Evolutionary conservation across 1,140 invertebrate species (phyloP).

Genomic region (Sycobia sp.): DNA sequence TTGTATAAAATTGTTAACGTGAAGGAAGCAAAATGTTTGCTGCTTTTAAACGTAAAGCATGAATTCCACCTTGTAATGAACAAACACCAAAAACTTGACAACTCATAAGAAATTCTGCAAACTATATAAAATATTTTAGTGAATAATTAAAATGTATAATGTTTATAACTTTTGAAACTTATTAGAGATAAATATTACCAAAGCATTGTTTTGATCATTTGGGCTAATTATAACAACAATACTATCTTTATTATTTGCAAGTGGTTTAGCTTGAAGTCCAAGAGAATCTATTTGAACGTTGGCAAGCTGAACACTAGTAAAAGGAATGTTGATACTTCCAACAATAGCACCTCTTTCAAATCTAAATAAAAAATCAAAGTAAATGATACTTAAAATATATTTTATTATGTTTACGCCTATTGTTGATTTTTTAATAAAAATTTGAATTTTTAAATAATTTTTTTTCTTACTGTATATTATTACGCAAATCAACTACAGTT

Average conservation of each 20-base stretch:
- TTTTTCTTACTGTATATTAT: conserved; percentile 69
- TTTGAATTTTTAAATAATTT: neutral
- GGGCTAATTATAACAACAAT: conserved; percentile 80
- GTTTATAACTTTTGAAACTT: too few species aligned
- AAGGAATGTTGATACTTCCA: conserved; percentile 86
- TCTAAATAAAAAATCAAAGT: conserved; percentile 58
- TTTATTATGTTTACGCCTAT: too few species aligned
- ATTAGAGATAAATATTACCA: too few species aligned
- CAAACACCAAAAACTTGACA: conserved; percentile 72
- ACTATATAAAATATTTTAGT: conserved; percentile 61
- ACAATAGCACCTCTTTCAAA: conserved; percentile 76
- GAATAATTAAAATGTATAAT: too few species aligned
- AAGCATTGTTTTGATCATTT: conserved; percentile 74
- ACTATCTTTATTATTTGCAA: conserved; percentile 67
- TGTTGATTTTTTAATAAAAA: too few species aligned
- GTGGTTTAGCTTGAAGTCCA: conserved; percentile 66
- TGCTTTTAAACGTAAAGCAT: conserved; percentile 67
- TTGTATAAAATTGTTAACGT: conserved; percentile 34
- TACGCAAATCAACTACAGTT: conserved; percentile 78
- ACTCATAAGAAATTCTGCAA: conserved; percentile 73
- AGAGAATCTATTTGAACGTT: conserved; percentile 68
- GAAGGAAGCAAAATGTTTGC: conserved; percentile 65
- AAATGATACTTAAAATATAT: too few species aligned
- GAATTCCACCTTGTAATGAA: conserved; percentile 75
- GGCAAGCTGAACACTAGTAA: conserved; percentile 74